Conservation (phyloP, 1,140 invertebrate species). For the Caenorhabditis remanei region DNA sequence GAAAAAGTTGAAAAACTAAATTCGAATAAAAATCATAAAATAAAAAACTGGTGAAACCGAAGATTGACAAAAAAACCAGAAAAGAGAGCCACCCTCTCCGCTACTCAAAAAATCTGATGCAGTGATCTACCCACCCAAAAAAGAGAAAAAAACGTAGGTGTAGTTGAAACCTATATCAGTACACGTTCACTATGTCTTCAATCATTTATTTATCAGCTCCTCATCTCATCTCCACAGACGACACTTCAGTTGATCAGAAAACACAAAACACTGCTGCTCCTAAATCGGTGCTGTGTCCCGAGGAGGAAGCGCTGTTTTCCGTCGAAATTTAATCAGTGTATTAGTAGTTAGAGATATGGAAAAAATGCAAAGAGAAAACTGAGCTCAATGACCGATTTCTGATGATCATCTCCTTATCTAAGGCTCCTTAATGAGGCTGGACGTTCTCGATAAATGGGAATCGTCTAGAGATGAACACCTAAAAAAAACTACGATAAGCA, state of each 20-base stretch:
- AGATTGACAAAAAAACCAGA: not conserved
- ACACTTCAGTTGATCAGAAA: constrained; percentile 5
- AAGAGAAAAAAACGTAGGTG: not conserved
- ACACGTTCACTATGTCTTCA: not conserved
- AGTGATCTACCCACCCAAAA: constrained; percentile 20
- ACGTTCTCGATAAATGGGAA: not conserved
- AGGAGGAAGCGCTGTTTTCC: not conserved
- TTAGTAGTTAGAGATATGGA: not conserved
- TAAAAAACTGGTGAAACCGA: too few relatives aligned
- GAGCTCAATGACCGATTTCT: constrained; percentile 52
- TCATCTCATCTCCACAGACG: not conserved
- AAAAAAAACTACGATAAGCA: too few relatives aligned
- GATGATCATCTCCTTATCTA: constrained; percentile 8
- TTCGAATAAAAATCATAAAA: too few relatives aligned
- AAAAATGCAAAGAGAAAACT: not conserved
- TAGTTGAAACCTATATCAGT: not conserved
- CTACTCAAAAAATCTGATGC: constrained; percentile 1
- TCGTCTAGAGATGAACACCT: not conserved
- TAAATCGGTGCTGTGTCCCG: not conserved
- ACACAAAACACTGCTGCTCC: not conserved
- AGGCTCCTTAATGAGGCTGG: not conserved
- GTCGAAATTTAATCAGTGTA: constrained; percentile 46
- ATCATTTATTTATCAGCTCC: constrained; percentile 6
- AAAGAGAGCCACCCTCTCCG: not conserved
- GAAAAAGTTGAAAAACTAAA: too few relatives aligned